Evolutionary conservation across 2,113 vertebrate species (phyloP).

Genomic region (Barbus barbus): DNA sequence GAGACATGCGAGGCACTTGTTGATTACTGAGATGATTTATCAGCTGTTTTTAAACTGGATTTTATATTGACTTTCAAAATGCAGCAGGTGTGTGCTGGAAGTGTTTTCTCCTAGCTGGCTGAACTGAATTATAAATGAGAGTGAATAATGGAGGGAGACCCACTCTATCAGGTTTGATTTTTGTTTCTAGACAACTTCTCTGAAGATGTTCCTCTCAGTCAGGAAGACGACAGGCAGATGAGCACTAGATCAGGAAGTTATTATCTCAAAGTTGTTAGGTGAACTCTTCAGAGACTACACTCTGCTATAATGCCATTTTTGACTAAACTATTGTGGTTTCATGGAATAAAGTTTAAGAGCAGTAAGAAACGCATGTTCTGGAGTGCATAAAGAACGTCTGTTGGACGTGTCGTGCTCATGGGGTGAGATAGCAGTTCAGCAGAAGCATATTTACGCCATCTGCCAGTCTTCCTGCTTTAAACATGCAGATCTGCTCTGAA

Average conservation of each 20-base stretch:
- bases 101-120: background rate
- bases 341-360: background rate
- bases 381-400: slow-evolving; percentile 28
- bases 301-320: background rate
- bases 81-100: background rate
- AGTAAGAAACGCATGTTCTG: background rate
- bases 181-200: background rate
- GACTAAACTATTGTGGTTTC: background rate
- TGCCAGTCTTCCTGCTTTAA: slow-evolving; percentile 36
- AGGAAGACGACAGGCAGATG: background rate
- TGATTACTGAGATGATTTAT: background rate
- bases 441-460: slow-evolving; percentile 50
- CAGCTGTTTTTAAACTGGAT: background rate
- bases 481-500: slow-evolving; percentile 35
- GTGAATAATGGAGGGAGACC: background rate
- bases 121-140: background rate
- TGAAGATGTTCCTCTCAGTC: background rate
- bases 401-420: background rate
- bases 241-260: background rate
- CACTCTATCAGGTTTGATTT: background rate
- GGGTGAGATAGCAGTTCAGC: slow-evolving; percentile 47
- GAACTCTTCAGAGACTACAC: background rate
- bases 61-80: background rate
- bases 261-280: background rate
- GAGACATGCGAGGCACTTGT: background rate